These are phyloP conservation scores for Pleuronectes platessa DNA, from an alignment of 2,113 vertebrate genomes.

Conservation along the genomic window DNA sequence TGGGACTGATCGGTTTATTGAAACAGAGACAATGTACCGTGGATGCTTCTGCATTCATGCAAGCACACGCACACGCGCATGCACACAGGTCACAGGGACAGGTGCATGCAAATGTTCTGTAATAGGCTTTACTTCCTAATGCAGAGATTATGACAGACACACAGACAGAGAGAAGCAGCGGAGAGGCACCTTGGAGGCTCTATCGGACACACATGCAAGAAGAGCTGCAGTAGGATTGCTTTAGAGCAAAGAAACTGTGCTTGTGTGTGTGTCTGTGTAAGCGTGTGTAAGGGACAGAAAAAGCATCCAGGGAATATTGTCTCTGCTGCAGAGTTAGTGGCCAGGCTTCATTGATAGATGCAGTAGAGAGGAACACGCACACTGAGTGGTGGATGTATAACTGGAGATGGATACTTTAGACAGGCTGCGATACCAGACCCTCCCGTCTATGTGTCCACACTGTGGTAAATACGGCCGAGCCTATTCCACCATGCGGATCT, in stretches of 20 bases:
- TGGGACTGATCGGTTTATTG: background rate
- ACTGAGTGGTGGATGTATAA: constrained; percentile 7
- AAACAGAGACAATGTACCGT: background rate
- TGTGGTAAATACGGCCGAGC: constrained; percentile 77
- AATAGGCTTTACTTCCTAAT: constrained; percentile 57
- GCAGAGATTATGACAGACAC: constrained; percentile 50
- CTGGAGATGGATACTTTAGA: constrained; percentile 44
- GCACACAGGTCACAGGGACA: background rate
- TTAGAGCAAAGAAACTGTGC: background rate
- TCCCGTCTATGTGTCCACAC: constrained; percentile 73
- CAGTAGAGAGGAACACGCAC: background rate
- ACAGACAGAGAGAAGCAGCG: constrained; percentile 1
- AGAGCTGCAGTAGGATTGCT: constrained; percentile 4
- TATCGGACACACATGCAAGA: background rate
- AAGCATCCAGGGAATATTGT: constrained; percentile 14
- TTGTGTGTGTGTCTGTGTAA: constrained; percentile 9
- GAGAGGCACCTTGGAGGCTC: constrained; percentile 10
- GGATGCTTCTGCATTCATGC: background rate
- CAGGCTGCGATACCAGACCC: constrained; percentile 46
- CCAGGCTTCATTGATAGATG: constrained; percentile 6
- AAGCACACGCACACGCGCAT: background rate
- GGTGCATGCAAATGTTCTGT: constrained; percentile 41
- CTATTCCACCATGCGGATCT: constrained; percentile 85
- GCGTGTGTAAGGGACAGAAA: constrained; percentile 1
- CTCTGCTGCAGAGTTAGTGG: constrained; percentile 15